A percentile compares a stretch with the other conserved stretches of the same genome.
These are phyloP conservation scores for Petrocephalus microphthalmus DNA, from an alignment of 2,113 vertebrate species.

Conservation along the genomic window DNA sequence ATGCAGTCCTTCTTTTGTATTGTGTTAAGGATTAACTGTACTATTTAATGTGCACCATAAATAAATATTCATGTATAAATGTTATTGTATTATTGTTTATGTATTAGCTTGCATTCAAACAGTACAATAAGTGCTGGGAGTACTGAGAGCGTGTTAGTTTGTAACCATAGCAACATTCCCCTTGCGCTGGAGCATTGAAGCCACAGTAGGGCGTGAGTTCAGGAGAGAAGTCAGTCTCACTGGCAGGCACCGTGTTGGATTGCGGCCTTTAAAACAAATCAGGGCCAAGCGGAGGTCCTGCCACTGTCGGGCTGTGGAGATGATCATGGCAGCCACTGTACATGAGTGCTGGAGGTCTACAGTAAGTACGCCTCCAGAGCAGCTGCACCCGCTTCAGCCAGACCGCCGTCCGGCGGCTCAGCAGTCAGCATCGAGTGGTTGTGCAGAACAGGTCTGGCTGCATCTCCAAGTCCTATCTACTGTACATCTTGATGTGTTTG, in stretches of 20 bases:
- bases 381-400: not conserved
- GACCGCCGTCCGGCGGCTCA: not conserved
- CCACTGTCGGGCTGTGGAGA: not conserved
- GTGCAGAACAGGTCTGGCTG: not conserved
- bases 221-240: not conserved
- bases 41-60: not conserved
- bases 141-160: not conserved
- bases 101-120: not conserved
- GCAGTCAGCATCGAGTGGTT: not conserved
- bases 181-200: not conserved
- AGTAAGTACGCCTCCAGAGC: not conserved
- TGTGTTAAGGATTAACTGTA: not conserved
- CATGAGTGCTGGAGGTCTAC: not conserved
- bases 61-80: not conserved
- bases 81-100: not conserved
- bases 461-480: not conserved
- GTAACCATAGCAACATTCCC: conserved; percentile 13
- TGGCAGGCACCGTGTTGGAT: not conserved
- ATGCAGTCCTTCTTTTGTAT: not conserved
- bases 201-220: not conserved
- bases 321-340: not conserved
- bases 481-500: not conserved
- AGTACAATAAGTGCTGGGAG: not conserved
- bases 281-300: not conserved
- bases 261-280: not conserved